Evolutionary conservation across 2,888 invertebrate genomes (phyloP).

Genomic region (Polietes domitor): DNA sequence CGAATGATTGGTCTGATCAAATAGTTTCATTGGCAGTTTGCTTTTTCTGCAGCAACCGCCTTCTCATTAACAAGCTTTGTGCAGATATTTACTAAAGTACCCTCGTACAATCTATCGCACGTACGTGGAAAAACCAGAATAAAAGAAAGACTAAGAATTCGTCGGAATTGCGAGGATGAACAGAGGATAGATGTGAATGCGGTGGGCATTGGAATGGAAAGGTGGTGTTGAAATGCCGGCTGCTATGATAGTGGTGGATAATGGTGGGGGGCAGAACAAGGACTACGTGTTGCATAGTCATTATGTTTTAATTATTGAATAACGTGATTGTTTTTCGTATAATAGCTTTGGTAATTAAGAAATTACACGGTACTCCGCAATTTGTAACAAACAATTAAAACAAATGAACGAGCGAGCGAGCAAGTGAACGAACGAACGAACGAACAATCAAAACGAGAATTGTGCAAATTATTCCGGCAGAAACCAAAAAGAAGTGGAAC

Average conservation of each 20-base stretch:
- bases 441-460: slow-evolving; percentile 50
- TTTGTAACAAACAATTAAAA: slow-evolving; percentile 61
- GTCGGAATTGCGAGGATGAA: background rate
- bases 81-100: background rate
- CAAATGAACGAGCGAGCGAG: slow-evolving; percentile 4
- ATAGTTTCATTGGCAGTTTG: background rate
- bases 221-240: slow-evolving; percentile 45
- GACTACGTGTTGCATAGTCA: slow-evolving; percentile 67
- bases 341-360: slow-evolving; percentile 64
- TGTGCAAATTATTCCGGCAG: slow-evolving; percentile 34
- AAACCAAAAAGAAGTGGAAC: slow-evolving; percentile 19
- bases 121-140: background rate
- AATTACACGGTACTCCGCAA: slow-evolving; percentile 63
- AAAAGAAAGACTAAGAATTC: slow-evolving; percentile 3
- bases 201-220: background rate
- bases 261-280: slow-evolving; percentile 32
- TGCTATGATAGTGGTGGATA: slow-evolving; percentile 35
- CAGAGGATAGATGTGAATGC: background rate
- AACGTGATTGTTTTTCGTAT: slow-evolving; percentile 65
- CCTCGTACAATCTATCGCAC: background rate
- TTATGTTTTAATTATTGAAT: slow-evolving; percentile 66
- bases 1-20: too few relatives aligned
- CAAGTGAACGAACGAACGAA: slow-evolving; percentile 21
- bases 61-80: background rate
- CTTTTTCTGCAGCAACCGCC: background rate